Conservation (phyloP, 37 sponge, comb jelly and placozoan species). For the Geodia barretti region DNA sequence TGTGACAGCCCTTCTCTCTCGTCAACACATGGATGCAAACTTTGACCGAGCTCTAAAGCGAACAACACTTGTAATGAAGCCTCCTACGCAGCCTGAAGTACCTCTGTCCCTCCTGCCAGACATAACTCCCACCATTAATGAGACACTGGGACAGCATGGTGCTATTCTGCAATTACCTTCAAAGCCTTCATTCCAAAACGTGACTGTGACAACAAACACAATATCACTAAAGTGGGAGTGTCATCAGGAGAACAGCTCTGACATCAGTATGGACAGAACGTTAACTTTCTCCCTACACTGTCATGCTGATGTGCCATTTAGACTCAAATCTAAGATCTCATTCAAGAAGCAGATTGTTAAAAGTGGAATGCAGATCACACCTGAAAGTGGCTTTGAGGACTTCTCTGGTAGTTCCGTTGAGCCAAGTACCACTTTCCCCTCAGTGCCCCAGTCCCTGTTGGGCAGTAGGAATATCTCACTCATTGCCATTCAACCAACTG, state of each 20-base stretch:
- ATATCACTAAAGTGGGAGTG: constrained; percentile 55
- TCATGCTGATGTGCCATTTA: constrained; percentile 53
- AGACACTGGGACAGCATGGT: constrained; percentile 61
- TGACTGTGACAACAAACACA: constrained; percentile 21
- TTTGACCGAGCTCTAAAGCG: constrained; percentile 41
- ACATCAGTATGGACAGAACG: constrained; percentile 26
- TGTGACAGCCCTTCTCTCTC: constrained; percentile 54
- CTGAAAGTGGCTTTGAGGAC: constrained; percentile 82
- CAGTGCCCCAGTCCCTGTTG: constrained; percentile 26
- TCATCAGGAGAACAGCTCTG: constrained; percentile 5
- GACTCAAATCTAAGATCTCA: background rate
- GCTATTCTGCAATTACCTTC: constrained; percentile 66
- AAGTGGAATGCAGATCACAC: constrained; percentile 7
- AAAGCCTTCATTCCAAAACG: constrained; percentile 23
- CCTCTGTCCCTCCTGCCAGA: constrained; percentile 54
- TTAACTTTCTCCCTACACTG: constrained; percentile 54
- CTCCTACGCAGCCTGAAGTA: constrained; percentile 35
- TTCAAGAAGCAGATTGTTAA: constrained; percentile 9
- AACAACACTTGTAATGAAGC: constrained; percentile 11
- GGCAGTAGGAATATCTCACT: constrained; percentile 28
- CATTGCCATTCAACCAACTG: background rate
- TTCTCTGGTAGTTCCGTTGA: constrained; percentile 20
- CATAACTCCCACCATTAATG: constrained; percentile 19
- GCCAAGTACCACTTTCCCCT: constrained; percentile 28
- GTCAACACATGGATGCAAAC: constrained; percentile 63